Evolutionary conservation across 2,113 vertebrate species (phyloP).

Genomic region (Piprites chloris): DNA sequence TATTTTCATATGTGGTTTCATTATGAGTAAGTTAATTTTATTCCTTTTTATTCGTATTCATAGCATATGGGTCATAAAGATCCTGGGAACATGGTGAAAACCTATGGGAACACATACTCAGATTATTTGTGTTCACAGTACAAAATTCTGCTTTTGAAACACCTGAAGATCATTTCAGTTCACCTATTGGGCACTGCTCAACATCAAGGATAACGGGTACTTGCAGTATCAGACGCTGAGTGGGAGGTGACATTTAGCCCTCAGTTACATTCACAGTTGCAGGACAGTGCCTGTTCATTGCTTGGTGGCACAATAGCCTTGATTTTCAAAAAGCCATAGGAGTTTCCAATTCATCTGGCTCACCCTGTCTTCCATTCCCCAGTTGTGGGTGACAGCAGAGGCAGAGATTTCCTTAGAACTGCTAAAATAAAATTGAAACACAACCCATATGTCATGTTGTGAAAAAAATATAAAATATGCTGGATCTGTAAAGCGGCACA

Average conservation of each 20-base stretch:
- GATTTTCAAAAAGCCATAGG: background rate
- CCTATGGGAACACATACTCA: background rate
- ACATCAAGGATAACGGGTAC: background rate
- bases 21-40: background rate
- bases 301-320: background rate
- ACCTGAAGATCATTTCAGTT: background rate
- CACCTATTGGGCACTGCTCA: background rate
- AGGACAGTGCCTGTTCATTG: background rate
- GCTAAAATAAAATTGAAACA: background rate
- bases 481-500: slow-evolving; percentile 26
- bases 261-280: background rate
- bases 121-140: background rate
- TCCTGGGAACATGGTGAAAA: background rate
- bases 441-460: slow-evolving; percentile 41
- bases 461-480: slow-evolving; percentile 59
- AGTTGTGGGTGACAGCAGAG: background rate
- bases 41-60: background rate
- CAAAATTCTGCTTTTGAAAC: background rate
- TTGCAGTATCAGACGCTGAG: background rate
- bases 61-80: background rate
- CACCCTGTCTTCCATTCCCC: background rate
- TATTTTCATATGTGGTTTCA: background rate
- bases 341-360: background rate
- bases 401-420: slow-evolving; percentile 30
- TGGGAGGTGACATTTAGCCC: background rate